Evolutionary conservation across 2,888 invertebrate species (phyloP), one percentile per base, ranked within the genome.

Genomic region (Diachrysia chrysitis): DNA sequence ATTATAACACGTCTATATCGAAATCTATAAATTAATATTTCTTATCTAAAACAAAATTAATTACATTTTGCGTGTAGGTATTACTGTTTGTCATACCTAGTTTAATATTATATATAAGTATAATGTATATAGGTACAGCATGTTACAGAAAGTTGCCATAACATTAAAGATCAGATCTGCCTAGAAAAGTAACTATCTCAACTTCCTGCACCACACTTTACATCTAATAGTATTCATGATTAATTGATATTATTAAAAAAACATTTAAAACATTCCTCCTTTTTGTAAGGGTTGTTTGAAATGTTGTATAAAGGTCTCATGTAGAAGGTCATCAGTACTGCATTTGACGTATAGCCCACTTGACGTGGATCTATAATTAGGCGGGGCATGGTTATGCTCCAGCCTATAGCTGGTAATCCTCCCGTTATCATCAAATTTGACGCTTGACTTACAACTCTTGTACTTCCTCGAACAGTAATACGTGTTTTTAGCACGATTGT

Each of bases 351-450:
- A 79, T 2, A 79, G 66, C 46, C 84, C 83, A 29, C 66, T 58
- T 0, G 37, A 19, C 0, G 79, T 81, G 5, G 63, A 54, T 0
- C 62, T 59, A 57, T 87, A 87, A 29, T 81, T 70, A 0, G 88
- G 90, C 0, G 89, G 89, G 3, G 67, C 58, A 69, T 91, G 90
- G 21, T 83, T 73, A 35, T 84, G 84, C n/a, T 74, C 73, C 7
- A 63, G 17, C n/a, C 56, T 71, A 0, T 67, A 51, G 14, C 55
- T 58, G 6, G 56, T 63, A 0, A 85, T 71, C 16, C 25, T 65
- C 0, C 84, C 83, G 16, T 57, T 70, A 0, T 37, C 63, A 54
- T 70, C 72, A 12, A 85, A 71, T 51, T 75, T 78, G 0, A 86
- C 71, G 5, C 71, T 79, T 5, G 86, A 83, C 55, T 68, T 83